phyloP scores from a whole-genome alignment of 92 coral and sea anemone genomes.

The Umimayanthus chanpuru region DNA sequence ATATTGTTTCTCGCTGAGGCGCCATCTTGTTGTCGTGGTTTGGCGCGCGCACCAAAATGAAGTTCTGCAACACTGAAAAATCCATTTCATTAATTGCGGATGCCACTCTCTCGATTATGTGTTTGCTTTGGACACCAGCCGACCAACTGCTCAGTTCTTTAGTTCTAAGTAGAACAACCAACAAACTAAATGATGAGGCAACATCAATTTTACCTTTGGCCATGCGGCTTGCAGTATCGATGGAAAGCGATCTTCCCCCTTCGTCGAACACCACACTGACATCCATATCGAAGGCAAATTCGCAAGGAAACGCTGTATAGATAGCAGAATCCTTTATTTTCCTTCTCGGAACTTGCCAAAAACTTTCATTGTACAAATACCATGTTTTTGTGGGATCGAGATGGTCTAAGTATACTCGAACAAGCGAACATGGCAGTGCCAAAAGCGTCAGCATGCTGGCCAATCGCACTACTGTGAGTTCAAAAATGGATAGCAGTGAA shows the following conservation, averaged over 20 bases:
- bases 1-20: background rate
- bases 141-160: constrained; percentile 18
- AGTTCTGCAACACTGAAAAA: background rate
- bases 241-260: too few species aligned
- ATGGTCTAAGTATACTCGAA: background rate
- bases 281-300: background rate
- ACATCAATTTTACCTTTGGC: constrained; percentile 8
- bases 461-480: background rate
- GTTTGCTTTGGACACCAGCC: background rate
- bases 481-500: background rate
- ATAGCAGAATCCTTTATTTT: constrained; percentile 12
- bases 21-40: background rate
- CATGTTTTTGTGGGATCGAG: background rate
- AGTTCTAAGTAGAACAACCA: background rate
- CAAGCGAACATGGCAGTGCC: background rate
- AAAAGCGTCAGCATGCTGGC: background rate
- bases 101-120: background rate
- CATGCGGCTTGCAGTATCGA: background rate
- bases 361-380: background rate
- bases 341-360: constrained; percentile 1
- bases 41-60: constrained; percentile 14
- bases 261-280: background rate
- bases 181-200: background rate
- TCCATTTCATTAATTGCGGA: background rate
- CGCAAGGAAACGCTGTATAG: background rate